phyloP scores from a whole-genome alignment of 2,888 invertebrate species.

The Brassicogethes aeneus region DNA sequence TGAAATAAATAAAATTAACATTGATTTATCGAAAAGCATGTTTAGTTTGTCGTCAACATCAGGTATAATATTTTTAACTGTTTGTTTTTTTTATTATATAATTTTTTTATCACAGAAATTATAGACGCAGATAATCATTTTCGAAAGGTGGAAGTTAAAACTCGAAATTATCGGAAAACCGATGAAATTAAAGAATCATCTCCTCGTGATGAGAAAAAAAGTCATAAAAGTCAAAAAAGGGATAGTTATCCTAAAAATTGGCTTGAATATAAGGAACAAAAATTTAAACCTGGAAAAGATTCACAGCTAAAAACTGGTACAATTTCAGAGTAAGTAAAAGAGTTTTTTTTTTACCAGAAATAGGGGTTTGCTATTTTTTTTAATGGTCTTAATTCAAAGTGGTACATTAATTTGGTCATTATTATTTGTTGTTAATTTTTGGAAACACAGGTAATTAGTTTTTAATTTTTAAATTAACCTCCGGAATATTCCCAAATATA shows the following conservation, averaged over 20 bases:
- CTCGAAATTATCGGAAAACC: constrained; percentile 22
- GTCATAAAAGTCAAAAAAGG: constrained; percentile 10
- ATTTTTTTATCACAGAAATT: constrained; percentile 5
- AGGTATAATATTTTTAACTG: neutral
- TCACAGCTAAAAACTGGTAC: constrained; percentile 16
- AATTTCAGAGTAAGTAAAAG: too few species aligned
- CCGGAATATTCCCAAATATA: too few species aligned
- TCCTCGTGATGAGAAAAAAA: constrained; percentile 8
- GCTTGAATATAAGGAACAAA: constrained; percentile 22
- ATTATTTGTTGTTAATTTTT: too few species aligned
- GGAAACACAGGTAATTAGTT: too few species aligned
- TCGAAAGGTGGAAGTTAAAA: constrained; percentile 23
- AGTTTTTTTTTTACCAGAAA: too few species aligned
- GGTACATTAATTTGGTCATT: too few species aligned
- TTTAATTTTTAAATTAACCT: too few species aligned
- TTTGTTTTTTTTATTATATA: constrained; percentile 2
- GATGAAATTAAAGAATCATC: constrained; percentile 15
- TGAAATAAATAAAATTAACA: constrained; percentile 3
- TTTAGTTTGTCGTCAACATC: too few species aligned
- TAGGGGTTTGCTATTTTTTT: too few species aligned
- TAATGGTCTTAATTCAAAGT: too few species aligned
- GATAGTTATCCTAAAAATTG: constrained; percentile 24
- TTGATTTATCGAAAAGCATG: too few species aligned
- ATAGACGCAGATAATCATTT: constrained; percentile 15
- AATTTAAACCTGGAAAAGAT: constrained; percentile 15